Base-by-base conservation (phyloP, 2,888 invertebrate species). In the Sericinus montela region DNA sequence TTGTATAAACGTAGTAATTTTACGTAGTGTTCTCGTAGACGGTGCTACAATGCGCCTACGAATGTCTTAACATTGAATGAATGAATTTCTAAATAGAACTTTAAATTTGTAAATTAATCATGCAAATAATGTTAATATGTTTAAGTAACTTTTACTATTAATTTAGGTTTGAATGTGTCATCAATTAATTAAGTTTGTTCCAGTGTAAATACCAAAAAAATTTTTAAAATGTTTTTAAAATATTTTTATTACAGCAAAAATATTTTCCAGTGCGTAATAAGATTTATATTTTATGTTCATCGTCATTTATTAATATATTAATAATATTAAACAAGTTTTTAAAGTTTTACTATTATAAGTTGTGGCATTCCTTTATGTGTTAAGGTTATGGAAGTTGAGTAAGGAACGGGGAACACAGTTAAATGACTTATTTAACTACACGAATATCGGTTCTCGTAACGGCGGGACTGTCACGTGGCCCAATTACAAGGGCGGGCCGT, bases 381-480 rank as follows among this genome's bases (percentile, higher is more conserved):
- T 40, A 53, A 55, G 51, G 55, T 51, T 53, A 59, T 55, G 54
- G 51, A 47, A 54, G 52, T 58, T 59, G 53, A 57, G 56, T 55
- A 38, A 30, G 29, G 29, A 53, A 67, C 60, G 62, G 60, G 66
- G 75, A 75, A 71, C 69, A 72, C 72, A 69, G 75, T 72, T 74
- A 69, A 72, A 71, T 65, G 68, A 67, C 69, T 73, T 74, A 76
- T 76, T 71, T 69, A 71, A 69, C 69, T 65, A 65, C 63, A 62
- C 53, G 58, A 58, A 56, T 53, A 23, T 35, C 10, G 23, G 16
- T 16, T 8, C 36, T 36, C 23, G 23, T 37, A 25, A 28, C 32
- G 34, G 38, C 10, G 28, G 52, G 56, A 56, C 47, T 46, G 54
- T 56, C 67, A 65, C 65, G 59, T 64, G 64, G 58, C 49, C 54